Evolutionary conservation across 2,113 vertebrate genomes (phyloP), one percentile per base, ranked within the genome.

Genomic region (Ranitomeya imitator): DNA sequence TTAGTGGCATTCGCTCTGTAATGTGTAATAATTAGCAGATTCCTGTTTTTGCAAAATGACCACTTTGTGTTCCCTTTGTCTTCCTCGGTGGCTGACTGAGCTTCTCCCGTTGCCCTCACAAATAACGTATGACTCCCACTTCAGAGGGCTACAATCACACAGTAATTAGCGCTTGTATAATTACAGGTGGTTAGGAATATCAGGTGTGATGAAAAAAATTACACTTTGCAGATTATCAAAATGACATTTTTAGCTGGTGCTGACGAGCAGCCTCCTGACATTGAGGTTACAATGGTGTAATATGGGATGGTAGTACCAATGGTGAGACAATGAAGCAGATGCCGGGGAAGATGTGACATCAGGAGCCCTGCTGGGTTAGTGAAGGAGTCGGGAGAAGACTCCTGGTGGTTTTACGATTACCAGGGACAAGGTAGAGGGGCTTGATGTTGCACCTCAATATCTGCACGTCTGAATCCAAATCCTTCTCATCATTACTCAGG

Each of bases 1-100:
- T 79, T 79, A 54, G 76, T 8, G 21, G 52, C 52, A n/a, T 7
- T 23, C 8, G 8, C 1, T 79, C 54, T 23, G 57, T 79, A 79
- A 79, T 79, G 13, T 52, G 15, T 54, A 79, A 54, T 54, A 78
- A 78, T 79, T 79, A 57, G 77, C 5, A 57, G 23, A 79, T 57
- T 79, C 3, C 21, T 2, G 57, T 57, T 79, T 55, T 57, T 8
- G 18, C 1, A 19, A 23, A 78, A 78, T 78, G 23, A 78, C 76
- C 69, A 23, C 13, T 79, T 7, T 23, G 51, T 23, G 77, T 79
- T 55, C 55, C 77, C 77, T 79, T 57, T 79, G 77, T 57, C n/a
- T 57, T 26, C 54, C 54, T 14, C 6, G 2, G 7, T 79, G 51
- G 57, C 77, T 13, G 12, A 71, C 31, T 16, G 23, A 4, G 26